Evolutionary conservation across 2,113 vertebrate species (phyloP), one percentile per base, ranked within the genome.

Genomic region (Oplegnathus fasciatus): DNA sequence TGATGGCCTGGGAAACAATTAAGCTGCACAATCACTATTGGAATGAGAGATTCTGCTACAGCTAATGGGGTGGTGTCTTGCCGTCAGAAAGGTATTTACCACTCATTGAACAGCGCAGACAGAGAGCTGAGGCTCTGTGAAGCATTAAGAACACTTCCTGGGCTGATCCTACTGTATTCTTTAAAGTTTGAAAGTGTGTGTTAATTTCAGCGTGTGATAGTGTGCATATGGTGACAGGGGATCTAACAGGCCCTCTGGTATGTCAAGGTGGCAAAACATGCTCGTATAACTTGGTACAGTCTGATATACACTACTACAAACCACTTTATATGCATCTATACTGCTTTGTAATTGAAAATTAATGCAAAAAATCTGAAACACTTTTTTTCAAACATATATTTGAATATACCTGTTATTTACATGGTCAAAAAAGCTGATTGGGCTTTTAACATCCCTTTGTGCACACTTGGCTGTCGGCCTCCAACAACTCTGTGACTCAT

Each of bases 1-100:
- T 96, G 95, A 96, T 95, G 94, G 95, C 94, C 94, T 65, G 32
- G 71, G 82, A 97, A 97, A 96, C 94, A 96, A 96, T 97, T 97
- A 96, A 92, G 95, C 89, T 94, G 94, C 95, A 92, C 95, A 95
- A 96, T 96, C 75, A 94, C 96, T 91, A 95, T 94, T 96, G 93
- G 88, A 93, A 92, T 72, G 87, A 93, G 87, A 93, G 93, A 94
- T 92, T 94, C 93, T 96, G 94, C 96, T 96, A 96, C 95, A 94
- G 37, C 87, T 96, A 95, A 96, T 96, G 95, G 94, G 86, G 26
- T 92, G 94, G 94, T 94, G 95, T 92, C 93, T 93, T 75, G 93
- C 94, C 91, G 96, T 95, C 93, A 94, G 93, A 78, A 91, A 94
- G 94, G 93, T 96, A 95, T 97, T 96, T 95, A 94, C 95, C 86